phyloP scores from a whole-genome alignment of 2,113 vertebrate genomes.

The Aramus guarauna region DNA sequence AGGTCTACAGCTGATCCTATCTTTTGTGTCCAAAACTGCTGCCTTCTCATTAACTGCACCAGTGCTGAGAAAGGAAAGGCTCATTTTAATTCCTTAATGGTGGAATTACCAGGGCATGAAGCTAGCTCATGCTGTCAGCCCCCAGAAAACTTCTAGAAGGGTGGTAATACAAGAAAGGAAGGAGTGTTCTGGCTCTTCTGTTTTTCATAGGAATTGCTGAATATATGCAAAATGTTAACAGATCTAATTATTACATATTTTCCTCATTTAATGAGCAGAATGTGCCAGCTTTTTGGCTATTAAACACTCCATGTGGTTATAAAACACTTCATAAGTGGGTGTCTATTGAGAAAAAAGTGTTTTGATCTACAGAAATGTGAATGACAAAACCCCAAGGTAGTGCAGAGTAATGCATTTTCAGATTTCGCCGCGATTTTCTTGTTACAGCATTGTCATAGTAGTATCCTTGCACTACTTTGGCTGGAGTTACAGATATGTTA shows the following conservation, averaged over 20 bases:
- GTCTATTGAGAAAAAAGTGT: neutral
- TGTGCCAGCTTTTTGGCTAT: neutral
- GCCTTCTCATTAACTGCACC: neutral
- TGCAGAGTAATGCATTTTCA: neutral
- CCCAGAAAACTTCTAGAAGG: neutral
- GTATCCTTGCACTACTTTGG: neutral
- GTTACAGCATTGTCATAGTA: neutral
- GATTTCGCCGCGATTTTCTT: neutral
- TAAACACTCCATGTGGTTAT: neutral
- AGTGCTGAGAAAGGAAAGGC: neutral
- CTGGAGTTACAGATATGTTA: neutral
- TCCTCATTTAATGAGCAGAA: neutral
- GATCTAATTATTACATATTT: neutral
- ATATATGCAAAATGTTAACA: neutral
- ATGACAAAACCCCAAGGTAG: neutral
- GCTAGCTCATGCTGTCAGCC: neutral
- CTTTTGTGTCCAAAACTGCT: neutral
- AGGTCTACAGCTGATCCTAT: neutral
- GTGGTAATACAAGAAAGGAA: neutral
- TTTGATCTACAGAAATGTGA: neutral
- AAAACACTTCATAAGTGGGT: neutral
- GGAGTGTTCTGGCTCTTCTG: neutral
- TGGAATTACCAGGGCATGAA: neutral
- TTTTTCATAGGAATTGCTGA: neutral
- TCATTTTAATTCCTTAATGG: neutral